phyloP scores from a whole-genome alignment of 2,797 vertebrate species.

The Neosalanx taihuensis region DNA sequence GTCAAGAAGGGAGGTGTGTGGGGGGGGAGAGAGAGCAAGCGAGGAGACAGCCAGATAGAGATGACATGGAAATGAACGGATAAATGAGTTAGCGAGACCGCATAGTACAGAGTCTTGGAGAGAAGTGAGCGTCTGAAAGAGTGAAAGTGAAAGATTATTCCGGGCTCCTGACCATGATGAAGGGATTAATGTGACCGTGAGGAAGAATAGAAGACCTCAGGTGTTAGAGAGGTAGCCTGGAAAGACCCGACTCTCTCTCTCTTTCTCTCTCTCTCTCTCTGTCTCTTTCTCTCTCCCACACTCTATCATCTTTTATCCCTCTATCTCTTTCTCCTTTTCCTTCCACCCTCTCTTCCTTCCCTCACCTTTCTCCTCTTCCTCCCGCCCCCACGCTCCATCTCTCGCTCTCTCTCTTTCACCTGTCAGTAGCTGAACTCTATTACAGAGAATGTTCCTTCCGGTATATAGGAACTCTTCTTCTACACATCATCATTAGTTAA shows the following conservation, averaged over 20 bases:
- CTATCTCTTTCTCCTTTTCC: too few species aligned
- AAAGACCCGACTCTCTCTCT: constrained; percentile 12
- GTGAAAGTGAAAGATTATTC: constrained; percentile 5
- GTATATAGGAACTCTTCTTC: neutral
- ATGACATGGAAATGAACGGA: constrained; percentile 13
- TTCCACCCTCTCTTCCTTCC: too few species aligned
- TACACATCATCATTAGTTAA: neutral
- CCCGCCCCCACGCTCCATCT: neutral
- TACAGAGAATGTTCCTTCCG: neutral
- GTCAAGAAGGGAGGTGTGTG: neutral
- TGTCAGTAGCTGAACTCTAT: neutral
- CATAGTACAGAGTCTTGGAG: constrained; percentile 13
- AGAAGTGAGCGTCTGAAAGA: constrained; percentile 8
- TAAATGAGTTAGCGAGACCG: constrained; percentile 24
- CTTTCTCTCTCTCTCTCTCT: neutral
- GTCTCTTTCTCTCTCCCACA: neutral
- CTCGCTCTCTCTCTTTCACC: neutral
- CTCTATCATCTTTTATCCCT: too few species aligned
- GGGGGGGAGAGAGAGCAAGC: neutral
- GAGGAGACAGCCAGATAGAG: neutral
- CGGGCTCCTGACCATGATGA: neutral
- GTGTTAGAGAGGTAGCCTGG: constrained; percentile 29
- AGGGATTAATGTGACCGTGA: neutral
- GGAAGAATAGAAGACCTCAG: neutral
- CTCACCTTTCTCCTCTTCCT: neutral